Conservation (phyloP, 2,888 invertebrate genomes). For the Lasius platythorax region DNA sequence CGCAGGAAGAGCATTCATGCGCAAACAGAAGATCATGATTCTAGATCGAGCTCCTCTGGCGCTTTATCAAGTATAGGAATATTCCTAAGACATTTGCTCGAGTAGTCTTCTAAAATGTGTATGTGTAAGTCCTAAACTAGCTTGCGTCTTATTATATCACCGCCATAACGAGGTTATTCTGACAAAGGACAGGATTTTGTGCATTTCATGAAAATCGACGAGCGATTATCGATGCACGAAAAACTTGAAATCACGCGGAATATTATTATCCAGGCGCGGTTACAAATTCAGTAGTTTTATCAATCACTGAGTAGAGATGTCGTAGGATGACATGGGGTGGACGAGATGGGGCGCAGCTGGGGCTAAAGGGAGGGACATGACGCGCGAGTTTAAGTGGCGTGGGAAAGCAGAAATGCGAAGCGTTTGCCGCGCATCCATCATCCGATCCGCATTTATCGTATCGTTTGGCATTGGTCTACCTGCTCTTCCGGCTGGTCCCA, state of each 20-base stretch:
- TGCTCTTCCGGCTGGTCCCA: slow-evolving; percentile 73
- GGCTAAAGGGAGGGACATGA: slow-evolving; percentile 29
- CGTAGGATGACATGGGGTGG: slow-evolving; percentile 37
- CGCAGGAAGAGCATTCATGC: not conserved
- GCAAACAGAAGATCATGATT: slow-evolving; percentile 10
- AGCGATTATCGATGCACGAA: slow-evolving; percentile 49
- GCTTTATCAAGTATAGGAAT: slow-evolving; percentile 3
- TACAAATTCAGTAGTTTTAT: slow-evolving; percentile 62
- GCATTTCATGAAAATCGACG: slow-evolving; percentile 34
- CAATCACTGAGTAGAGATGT: slow-evolving; percentile 67
- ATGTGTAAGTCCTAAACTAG: not conserved
- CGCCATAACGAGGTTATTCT: slow-evolving; percentile 8
- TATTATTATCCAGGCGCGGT: slow-evolving; percentile 51
- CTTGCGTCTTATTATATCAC: slow-evolving; percentile 22
- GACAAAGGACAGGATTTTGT: not conserved
- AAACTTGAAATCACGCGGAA: slow-evolving; percentile 18
- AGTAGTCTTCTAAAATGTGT: not conserved
- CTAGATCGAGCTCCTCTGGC: not conserved
- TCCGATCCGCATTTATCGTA: slow-evolving; percentile 77
- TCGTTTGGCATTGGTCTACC: slow-evolving; percentile 74
- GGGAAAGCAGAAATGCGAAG: slow-evolving; percentile 78
- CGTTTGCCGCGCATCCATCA: slow-evolving; percentile 77
- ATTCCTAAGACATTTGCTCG: slow-evolving; percentile 18
- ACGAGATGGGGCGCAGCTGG: slow-evolving; percentile 15
- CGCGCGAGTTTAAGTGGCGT: slow-evolving; percentile 78